Evolutionary conservation across 2,888 invertebrate genomes (phyloP).

Genomic region (Pinctada fucata): DNA sequence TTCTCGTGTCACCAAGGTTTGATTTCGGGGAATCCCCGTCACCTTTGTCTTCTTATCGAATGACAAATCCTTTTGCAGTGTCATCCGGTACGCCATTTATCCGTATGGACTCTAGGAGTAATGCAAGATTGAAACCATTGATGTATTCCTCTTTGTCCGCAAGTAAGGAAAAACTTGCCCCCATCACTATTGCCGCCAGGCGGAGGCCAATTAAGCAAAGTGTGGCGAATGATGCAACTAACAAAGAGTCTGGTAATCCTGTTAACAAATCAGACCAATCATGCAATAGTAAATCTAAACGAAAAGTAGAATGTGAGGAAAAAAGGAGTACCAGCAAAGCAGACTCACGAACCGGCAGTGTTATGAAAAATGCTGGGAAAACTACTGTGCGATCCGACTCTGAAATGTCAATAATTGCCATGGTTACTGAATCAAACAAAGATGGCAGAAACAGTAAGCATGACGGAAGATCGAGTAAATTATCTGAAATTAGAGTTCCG

Average conservation of each 20-base stretch:
- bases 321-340: not conserved
- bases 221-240: not conserved
- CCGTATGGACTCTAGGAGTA: conserved; percentile 20
- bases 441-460: not conserved
- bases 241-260: not conserved
- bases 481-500: not conserved
- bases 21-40: conserved; percentile 7
- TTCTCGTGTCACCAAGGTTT: conserved; percentile 21
- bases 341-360: not conserved
- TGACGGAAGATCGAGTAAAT: conserved; percentile 13
- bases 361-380: not conserved
- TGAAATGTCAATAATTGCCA: conserved; percentile 3
- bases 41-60: not conserved
- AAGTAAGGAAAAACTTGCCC: not conserved
- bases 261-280: not conserved
- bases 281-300: not conserved
- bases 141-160: not conserved
- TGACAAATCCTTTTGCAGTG: conserved; percentile 28
- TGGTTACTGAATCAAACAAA: conserved; percentile 5
- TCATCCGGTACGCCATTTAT: conserved; percentile 17
- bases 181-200: not conserved
- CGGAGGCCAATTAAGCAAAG: not conserved
- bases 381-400: conserved; percentile 12
- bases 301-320: not conserved
- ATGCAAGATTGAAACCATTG: conserved; percentile 16